Evolutionary conservation across 2,888 invertebrate genomes (phyloP), one percentile per base, ranked within the genome.

Genomic region (Gymnocheta viridis): DNA sequence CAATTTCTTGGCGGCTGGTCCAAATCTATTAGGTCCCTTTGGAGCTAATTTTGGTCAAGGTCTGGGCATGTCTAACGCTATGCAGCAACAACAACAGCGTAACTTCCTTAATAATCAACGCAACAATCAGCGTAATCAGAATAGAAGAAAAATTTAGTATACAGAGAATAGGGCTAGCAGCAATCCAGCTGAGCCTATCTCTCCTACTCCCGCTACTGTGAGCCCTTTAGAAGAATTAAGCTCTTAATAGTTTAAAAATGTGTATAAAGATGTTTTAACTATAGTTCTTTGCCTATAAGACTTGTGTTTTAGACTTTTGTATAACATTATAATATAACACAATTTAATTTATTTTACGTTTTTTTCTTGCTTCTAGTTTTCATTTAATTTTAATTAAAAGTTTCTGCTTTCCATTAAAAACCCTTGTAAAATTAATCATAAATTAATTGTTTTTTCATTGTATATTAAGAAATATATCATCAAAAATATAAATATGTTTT

Each of bases 101-200:
- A 83, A 83, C 56, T 82, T 85, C 17, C 70, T 69, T 44, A 81
- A 77, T 35, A 81, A 82, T 22, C 85, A 86, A 47, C 85, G 85
- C 9, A 81, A 77, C 58, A 81, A 86, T 60, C 85, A 82, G 69
- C 82, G 80, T 9, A 80, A 85, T 73, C 81, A 82, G 32, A 81
- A 83, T 51, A 76, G 80, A 64, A 80, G 85, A 32, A 76, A 73
- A 73, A 85, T 82, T 64, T 85, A 82, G 82, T 73, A 80, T 76
- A 79, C 74, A 64, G 78, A 78, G 19, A 12, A 49, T 14, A 60
- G 49, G 14, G 22, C 29, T 17, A 47, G 17, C 62, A 47, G 47
- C 19, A 56, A 47, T 9, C 19, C 35, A 38, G 29, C 79, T 29
- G 41, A 58, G 12, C 24, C 47, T 14, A 12, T 47, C 47, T 6